phyloP scores from a whole-genome alignment of 2,797 vertebrate species.

The Delichon dasypus region DNA sequence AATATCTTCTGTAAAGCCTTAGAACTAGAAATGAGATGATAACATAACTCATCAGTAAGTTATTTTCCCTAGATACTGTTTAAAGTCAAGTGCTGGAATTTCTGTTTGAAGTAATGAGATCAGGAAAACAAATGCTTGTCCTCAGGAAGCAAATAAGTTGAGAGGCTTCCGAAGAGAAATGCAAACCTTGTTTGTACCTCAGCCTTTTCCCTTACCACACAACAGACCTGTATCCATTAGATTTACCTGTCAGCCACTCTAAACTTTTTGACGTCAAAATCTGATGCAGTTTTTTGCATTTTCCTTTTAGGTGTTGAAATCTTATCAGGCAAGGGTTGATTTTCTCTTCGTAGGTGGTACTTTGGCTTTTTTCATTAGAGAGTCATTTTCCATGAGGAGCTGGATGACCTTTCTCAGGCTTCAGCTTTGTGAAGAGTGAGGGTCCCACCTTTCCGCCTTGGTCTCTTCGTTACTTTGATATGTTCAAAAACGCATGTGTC shows the following conservation, averaged over 20 bases:
- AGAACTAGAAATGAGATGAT: not conserved
- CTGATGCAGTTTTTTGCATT: not conserved
- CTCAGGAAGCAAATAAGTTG: not conserved
- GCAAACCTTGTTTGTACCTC: not conserved
- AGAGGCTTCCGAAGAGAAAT: not conserved
- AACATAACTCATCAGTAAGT: not conserved
- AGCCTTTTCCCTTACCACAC: not conserved
- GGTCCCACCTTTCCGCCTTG: not conserved
- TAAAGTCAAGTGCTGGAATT: not conserved
- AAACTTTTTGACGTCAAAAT: not conserved
- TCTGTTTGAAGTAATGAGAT: not conserved
- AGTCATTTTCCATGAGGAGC: not conserved
- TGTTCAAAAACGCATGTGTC: not conserved
- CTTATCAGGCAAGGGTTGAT: not conserved
- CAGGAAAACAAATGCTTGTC: not conserved
- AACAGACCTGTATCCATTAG: rapidly evolving
- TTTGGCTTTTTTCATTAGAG: not conserved
- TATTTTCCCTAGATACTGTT: not conserved
- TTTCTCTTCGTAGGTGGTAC: not conserved
- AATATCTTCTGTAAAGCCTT: not conserved
- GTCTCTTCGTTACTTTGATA: not conserved
- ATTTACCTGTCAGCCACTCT: not conserved
- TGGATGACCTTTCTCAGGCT: not conserved
- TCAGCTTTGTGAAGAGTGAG: rapidly evolving
- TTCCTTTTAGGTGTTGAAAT: not conserved